phyloP scores from a whole-genome alignment of 2,888 invertebrate genomes.

The Lasioglossum villosulum region DNA sequence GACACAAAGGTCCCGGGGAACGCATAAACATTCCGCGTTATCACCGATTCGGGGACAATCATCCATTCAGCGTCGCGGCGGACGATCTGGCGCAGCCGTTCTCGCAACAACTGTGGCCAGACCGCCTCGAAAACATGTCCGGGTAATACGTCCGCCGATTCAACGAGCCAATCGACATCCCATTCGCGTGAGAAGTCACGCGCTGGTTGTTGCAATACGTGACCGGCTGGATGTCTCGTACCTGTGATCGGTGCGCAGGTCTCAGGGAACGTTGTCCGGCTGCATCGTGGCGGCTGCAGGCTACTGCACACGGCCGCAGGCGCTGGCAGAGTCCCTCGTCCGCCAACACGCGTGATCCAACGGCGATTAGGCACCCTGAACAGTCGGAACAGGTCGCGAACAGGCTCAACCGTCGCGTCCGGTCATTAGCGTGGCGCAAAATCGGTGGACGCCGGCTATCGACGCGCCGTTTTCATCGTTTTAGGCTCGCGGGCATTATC shows the following conservation, averaged over 20 bases:
- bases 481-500: slow-evolving; percentile 69
- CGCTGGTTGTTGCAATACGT: slow-evolving; percentile 10
- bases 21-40: slow-evolving; percentile 4
- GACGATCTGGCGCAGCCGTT: not conserved
- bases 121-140: slow-evolving; percentile 3
- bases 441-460: not conserved
- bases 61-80: not conserved
- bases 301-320: slow-evolving; percentile 18
- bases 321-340: not conserved
- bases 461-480: slow-evolving; percentile 55
- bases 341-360: slow-evolving; percentile 32
- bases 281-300: slow-evolving; percentile 9
- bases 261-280: slow-evolving; percentile 30
- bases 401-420: slow-evolving; percentile 52
- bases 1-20: not conserved
- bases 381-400: slow-evolving; percentile 32
- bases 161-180: slow-evolving; percentile 9
- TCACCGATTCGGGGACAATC: not conserved
- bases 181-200: slow-evolving; percentile 23
- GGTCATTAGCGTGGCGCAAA: slow-evolving; percentile 45
- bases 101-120: not conserved
- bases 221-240: slow-evolving; percentile 20
- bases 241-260: slow-evolving; percentile 29
- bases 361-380: slow-evolving; percentile 17
- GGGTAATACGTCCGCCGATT: not conserved